Evolutionary conservation across 2,797 vertebrate genomes (phyloP).

Genomic region (Sylvilagus floridanus): DNA sequence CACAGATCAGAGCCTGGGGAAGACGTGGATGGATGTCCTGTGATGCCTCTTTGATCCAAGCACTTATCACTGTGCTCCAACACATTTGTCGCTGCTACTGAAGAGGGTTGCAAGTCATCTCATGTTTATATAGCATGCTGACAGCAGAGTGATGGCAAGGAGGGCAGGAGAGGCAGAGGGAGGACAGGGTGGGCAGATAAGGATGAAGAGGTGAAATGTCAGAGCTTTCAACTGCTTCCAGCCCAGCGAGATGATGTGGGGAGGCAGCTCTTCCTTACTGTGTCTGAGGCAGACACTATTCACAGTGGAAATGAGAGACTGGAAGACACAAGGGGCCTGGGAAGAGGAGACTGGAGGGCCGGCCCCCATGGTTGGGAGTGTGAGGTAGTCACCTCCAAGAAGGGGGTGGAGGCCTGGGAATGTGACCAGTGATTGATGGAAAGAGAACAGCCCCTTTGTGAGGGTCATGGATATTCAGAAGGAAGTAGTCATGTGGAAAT

Average conservation of each 20-base stretch:
- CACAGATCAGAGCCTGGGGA: background rate
- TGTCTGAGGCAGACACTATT: background rate
- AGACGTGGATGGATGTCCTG: background rate
- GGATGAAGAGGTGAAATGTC: background rate
- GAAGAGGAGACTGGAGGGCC: background rate
- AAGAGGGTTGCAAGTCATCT: background rate
- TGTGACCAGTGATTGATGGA: rapidly evolving
- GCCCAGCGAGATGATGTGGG: rapidly evolving
- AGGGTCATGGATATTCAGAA: background rate
- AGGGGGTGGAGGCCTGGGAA: rapidly evolving
- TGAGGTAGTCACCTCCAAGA: rapidly evolving
- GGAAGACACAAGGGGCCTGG: too few relatives aligned
- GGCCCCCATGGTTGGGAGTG: background rate
- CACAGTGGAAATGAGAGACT: background rate
- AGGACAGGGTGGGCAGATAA: rapidly evolving
- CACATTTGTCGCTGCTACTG: background rate
- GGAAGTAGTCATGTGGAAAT: background rate
- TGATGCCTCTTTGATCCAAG: rapidly evolving
- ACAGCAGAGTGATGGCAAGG: background rate
- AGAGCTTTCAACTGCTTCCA: background rate
- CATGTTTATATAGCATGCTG: background rate
- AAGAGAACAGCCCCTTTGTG: background rate
- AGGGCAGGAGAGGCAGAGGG: background rate
- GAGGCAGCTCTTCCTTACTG: background rate
- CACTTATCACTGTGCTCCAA: background rate